These are phyloP conservation scores for Sinodicranocentrus sp. DNA, from an alignment of 2,888 invertebrate species.

Conservation along the genomic window DNA sequence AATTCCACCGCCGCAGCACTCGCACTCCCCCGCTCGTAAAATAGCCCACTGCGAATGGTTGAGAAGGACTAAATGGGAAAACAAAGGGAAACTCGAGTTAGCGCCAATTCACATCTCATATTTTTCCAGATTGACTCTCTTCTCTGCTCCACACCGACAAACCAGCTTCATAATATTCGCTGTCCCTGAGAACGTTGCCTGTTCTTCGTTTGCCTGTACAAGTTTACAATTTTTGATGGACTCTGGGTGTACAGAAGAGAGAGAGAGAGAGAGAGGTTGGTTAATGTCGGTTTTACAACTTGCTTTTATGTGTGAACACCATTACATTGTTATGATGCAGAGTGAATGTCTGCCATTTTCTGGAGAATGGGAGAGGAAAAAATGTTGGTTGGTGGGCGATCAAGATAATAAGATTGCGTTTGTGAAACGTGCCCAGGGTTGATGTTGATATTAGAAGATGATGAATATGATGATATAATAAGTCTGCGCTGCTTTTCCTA, in stretches of 20 bases:
- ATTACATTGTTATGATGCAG: not conserved
- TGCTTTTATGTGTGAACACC: slow-evolving; percentile 8
- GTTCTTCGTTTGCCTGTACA: too few relatives aligned
- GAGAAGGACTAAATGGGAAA: not conserved
- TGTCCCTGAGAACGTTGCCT: too few relatives aligned
- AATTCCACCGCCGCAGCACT: not conserved
- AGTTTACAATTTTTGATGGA: too few relatives aligned
- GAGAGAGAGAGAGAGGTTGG: not conserved
- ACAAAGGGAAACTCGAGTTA: slow-evolving; percentile 18
- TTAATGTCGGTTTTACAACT: slow-evolving; percentile 29
- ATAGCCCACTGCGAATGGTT: not conserved
- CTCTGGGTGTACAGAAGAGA: not conserved
- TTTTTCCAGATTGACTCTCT: slow-evolving; percentile 21
- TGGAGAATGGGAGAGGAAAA: not conserved
- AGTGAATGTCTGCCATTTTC: not conserved
- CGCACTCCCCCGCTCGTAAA: too few relatives aligned
- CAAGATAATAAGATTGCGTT: slow-evolving; percentile 37
- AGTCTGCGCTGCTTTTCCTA: slow-evolving; percentile 17
- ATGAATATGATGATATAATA: slow-evolving; percentile 33
- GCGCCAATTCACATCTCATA: slow-evolving; percentile 31
- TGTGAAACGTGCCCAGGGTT: slow-evolving; percentile 7
- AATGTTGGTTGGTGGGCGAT: slow-evolving; percentile 8
- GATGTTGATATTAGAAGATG: slow-evolving; percentile 35
- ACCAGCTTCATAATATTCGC: too few relatives aligned
- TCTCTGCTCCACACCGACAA: too few relatives aligned